phyloP scores from a whole-genome alignment of 2,797 vertebrate species.

The Oryzias dopingdopingensis region DNA sequence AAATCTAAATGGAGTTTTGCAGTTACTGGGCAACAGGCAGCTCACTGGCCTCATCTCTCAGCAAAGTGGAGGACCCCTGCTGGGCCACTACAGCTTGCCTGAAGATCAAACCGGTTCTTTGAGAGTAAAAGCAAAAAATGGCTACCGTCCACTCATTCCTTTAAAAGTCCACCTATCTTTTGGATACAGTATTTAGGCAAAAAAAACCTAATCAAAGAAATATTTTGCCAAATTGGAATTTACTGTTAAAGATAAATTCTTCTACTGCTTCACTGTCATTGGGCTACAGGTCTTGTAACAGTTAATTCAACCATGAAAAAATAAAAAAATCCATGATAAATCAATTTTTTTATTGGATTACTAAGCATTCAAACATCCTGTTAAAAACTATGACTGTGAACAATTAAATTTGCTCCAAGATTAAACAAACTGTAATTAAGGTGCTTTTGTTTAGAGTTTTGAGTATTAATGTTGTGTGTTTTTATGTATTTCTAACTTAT shows the following conservation, averaged over 20 bases:
- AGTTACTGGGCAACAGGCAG: constrained; percentile 52
- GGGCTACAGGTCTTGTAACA: too few relatives aligned
- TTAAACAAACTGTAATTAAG: not conserved
- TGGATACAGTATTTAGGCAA: not conserved
- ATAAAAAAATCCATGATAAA: too few relatives aligned
- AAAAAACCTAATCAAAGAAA: not conserved
- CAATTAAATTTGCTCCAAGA: not conserved
- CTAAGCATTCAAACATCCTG: too few relatives aligned
- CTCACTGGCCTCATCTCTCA: constrained; percentile 36
- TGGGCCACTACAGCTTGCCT: constrained; percentile 49
- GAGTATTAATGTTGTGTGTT: not conserved
- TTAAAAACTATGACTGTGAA: not conserved
- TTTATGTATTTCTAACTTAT: not conserved
- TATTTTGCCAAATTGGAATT: constrained; percentile 2
- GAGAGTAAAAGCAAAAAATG: constrained; percentile 35
- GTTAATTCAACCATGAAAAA: too few relatives aligned
- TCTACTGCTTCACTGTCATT: too few relatives aligned
- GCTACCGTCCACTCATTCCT: constrained; percentile 28
- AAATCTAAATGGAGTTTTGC: constrained; percentile 29
- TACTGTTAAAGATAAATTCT: not conserved
- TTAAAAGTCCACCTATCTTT: constrained; percentile 11
- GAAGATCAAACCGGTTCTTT: constrained; percentile 41
- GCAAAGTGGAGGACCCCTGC: constrained; percentile 49
- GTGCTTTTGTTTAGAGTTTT: too few relatives aligned
- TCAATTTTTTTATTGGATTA: too few relatives aligned